Evolutionary conservation across 2,797 vertebrate species (phyloP).

Genomic region (Triplophysa bombifrons): DNA sequence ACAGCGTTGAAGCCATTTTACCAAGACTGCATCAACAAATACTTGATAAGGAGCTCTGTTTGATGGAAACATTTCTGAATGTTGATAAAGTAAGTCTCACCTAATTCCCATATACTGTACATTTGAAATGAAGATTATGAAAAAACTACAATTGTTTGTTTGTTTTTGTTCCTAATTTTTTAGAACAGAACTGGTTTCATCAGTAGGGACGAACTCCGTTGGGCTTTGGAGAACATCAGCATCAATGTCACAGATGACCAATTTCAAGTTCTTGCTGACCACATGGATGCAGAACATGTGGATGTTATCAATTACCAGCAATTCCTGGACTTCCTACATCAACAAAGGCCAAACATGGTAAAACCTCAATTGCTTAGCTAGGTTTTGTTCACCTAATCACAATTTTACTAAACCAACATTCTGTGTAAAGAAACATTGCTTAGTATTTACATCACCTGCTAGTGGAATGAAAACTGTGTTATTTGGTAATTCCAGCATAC

Average conservation of each 20-base stretch:
- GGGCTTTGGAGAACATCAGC: slow-evolving; percentile 56
- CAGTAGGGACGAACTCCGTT: slow-evolving; percentile 63
- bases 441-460: too few species aligned
- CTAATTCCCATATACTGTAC: neutral
- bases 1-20: slow-evolving; percentile 44
- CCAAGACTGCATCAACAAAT: slow-evolving; percentile 58
- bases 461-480: neutral
- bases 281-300: slow-evolving; percentile 65
- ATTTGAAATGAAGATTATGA: neutral
- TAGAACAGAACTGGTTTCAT: slow-evolving; percentile 64
- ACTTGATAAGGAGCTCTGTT: slow-evolving; percentile 54
- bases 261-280: slow-evolving; percentile 70
- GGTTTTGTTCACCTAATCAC: too few species aligned
- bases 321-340: slow-evolving; percentile 59
- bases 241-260: slow-evolving; percentile 64
- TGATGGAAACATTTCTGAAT: slow-evolving; percentile 69
- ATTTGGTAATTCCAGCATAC: slow-evolving; percentile 6
- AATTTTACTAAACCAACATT: neutral
- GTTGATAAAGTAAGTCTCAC: slow-evolving; percentile 62
- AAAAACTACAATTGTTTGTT: neutral
- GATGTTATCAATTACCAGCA: slow-evolving; percentile 58
- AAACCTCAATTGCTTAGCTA: neutral
- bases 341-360: slow-evolving; percentile 18
- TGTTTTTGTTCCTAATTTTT: neutral
- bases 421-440: too few species aligned